Conservation (phyloP, 2,797 vertebrate genomes). For the Manis pentadactyla region DNA sequence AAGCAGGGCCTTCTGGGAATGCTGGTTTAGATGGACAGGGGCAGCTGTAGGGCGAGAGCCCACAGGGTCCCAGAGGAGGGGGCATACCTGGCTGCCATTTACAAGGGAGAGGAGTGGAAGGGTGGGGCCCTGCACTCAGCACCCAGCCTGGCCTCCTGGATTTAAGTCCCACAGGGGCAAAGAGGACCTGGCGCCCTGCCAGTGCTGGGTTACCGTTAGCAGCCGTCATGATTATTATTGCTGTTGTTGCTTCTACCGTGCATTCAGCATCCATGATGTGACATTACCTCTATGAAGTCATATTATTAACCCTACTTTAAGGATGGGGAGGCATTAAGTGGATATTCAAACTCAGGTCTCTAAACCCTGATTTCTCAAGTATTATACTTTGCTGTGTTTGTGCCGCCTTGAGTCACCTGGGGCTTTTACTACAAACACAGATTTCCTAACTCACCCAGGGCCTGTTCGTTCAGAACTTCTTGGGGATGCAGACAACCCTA, state of each 20-base stretch:
- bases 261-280: background rate
- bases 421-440: background rate
- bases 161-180: background rate
- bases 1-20: background rate
- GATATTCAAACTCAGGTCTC: background rate
- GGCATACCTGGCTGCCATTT: background rate
- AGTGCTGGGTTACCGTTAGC: rapidly evolving
- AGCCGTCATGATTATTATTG: too few relatives aligned
- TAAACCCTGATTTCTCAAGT: background rate
- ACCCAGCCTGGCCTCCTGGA: background rate
- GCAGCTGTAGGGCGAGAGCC: background rate
- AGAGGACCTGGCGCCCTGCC: background rate
- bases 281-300: background rate
- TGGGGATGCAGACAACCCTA: background rate
- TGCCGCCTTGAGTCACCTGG: too few relatives aligned
- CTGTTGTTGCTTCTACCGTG: background rate
- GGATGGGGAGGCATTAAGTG: background rate
- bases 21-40: background rate
- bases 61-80: background rate
- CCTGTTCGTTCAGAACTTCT: background rate
- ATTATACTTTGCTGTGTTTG: background rate
- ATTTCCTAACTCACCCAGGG: background rate
- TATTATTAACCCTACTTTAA: background rate
- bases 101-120: background rate
- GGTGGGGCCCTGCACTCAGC: too few relatives aligned